Conservation (phyloP, 2,888 invertebrate species). For the Synergus itoensis region DNA sequence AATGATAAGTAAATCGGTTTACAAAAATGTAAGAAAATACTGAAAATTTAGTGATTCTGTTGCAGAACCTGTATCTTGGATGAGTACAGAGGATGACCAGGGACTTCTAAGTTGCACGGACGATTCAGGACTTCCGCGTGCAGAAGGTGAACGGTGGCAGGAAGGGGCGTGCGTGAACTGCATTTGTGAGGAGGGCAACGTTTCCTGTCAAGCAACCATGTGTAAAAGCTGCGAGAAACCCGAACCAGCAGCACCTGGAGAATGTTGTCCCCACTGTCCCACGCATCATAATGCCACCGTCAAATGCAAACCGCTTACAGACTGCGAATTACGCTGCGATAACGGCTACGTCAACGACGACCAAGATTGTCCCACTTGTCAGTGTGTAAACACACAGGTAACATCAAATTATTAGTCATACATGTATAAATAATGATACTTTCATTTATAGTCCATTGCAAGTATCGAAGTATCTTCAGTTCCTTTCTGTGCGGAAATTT, state of each 20-base stretch:
- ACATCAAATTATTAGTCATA: neutral
- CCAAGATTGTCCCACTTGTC: constrained; percentile 65
- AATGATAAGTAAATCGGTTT: too few relatives aligned
- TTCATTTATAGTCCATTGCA: too few relatives aligned
- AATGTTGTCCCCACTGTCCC: constrained; percentile 71
- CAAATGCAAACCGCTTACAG: constrained; percentile 55
- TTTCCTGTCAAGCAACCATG: constrained; percentile 69
- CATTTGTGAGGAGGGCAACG: constrained; percentile 65
- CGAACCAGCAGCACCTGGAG: constrained; percentile 63
- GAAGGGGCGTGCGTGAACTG: constrained; percentile 69
- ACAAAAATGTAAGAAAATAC: neutral
- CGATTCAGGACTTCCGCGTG: constrained; percentile 58
- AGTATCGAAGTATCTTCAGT: too few relatives aligned
- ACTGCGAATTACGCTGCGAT: constrained; percentile 65
- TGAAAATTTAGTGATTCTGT: constrained; percentile 33
- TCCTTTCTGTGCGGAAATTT: too few relatives aligned
- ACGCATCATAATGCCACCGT: constrained; percentile 52
- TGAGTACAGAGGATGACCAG: constrained; percentile 55
- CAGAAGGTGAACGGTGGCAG: constrained; percentile 62
- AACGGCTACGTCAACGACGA: constrained; percentile 59
- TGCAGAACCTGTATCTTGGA: constrained; percentile 64
- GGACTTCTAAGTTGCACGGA: constrained; percentile 60
- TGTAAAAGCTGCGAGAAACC: constrained; percentile 71
- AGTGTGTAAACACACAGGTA: constrained; percentile 60
- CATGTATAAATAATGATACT: too few relatives aligned